Conservation (phyloP, 2,113 vertebrate species). For the Bubo scandiacus region DNA sequence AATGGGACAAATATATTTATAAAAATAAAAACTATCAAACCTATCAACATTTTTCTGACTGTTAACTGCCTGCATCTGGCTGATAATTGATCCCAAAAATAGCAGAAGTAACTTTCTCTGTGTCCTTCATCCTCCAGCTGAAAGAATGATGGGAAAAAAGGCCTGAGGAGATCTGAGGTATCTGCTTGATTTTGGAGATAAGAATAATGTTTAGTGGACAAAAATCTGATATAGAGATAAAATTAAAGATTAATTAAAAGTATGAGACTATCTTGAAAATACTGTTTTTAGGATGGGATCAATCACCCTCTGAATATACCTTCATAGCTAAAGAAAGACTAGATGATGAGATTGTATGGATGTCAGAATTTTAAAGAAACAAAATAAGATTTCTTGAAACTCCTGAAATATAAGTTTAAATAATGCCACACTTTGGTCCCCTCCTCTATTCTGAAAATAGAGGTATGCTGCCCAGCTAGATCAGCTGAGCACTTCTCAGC, state of each 20-base stretch:
- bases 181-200: background rate
- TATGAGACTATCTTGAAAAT: background rate
- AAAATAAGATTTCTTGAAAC: background rate
- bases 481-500: background rate
- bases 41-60: background rate
- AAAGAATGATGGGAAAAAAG: background rate
- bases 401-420: background rate
- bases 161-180: background rate
- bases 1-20: background rate
- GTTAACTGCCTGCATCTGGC: background rate
- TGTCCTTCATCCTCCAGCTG: background rate
- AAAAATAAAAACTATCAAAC: background rate
- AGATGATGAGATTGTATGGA: fast-evolving
- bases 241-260: background rate
- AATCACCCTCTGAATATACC: background rate
- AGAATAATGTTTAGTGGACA: background rate
- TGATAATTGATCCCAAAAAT: background rate
- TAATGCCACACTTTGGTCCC: fast-evolving
- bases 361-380: background rate
- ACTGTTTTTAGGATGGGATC: background rate
- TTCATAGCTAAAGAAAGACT: background rate
- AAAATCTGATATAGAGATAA: background rate
- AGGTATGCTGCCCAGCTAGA: background rate
- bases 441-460: background rate
- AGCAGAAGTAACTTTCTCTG: background rate